Evolutionary conservation across 2,797 vertebrate species (phyloP), one percentile per base, ranked within the genome.

Genomic region (Bradypus variegatus): DNA sequence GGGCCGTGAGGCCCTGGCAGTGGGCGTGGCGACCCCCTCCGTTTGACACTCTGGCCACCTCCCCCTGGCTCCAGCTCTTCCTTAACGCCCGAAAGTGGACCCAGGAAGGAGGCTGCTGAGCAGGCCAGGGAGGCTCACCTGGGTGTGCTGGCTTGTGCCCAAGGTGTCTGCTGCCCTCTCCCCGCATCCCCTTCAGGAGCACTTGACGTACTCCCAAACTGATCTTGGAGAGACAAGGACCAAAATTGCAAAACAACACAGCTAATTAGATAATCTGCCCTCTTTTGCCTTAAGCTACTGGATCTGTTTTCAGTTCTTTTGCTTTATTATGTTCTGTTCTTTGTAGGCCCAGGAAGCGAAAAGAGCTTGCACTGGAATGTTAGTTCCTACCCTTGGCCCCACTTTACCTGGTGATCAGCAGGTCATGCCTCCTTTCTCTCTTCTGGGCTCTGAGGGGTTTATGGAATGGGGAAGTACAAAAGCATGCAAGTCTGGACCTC

Each of bases 11-110:
- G 67, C 95, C 96, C 36, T 99, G 99, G 99, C 99, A 99, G 96
- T 99, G 99, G 99, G 97, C 98, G 0, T 99, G 98, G 98, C 97
- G 97, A 33, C 98, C 98, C 0, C 94, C 95, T 36, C 94, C 96
- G 4, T 97, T 97, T 14, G 55, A 95, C 15, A 96, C 97, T 1
- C 96, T 98, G 45, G 88, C 94, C 4, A 95, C 97, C 1, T 98
- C 98, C 0, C 98, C 98, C 0, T 99, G 99, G 99, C 96, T 98
- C 33, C 97, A 97, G 33, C 98, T 99, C 97, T 99, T 99, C 96
- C 95, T 95, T 31, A 99, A 99, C 0, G 98, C 98, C 18, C 96
- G 97, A 8, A 95, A 96, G 48, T 99, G 98, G 98, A 98, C 98
- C 94, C 96, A 89, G 89, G 89, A 90, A 64, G 89, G 36, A 65